phyloP scores from a whole-genome alignment of 2,113 vertebrate genomes.

The Vidua macroura region DNA sequence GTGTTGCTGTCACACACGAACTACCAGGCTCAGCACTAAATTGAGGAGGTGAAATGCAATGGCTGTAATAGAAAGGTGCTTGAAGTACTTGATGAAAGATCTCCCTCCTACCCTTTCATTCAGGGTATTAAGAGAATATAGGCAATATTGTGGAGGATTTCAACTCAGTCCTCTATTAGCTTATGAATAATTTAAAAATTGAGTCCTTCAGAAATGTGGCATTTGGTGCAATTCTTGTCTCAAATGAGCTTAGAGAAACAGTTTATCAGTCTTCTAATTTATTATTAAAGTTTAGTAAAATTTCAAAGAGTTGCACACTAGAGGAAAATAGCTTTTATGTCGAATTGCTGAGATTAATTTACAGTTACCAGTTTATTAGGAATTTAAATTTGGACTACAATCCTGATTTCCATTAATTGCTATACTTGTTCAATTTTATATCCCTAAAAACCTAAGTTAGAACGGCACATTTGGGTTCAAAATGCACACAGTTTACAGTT shows the following conservation, averaged over 20 bases:
- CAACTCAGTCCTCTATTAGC: neutral
- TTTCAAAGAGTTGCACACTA: neutral
- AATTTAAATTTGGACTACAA: neutral
- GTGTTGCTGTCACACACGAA: neutral
- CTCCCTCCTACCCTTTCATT: neutral
- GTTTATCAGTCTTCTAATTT: neutral
- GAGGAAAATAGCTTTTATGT: neutral
- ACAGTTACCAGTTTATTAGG: neutral
- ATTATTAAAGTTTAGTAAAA: neutral
- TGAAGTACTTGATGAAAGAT: neutral
- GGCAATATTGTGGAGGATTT: neutral
- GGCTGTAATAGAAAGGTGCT: neutral
- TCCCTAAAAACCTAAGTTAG: neutral
- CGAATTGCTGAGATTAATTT: conserved; percentile 12
- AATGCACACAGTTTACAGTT: neutral
- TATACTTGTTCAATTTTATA: neutral
- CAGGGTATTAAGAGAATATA: neutral
- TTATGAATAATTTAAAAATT: neutral
- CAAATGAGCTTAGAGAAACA: neutral
- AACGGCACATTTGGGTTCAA: neutral
- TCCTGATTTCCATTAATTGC: neutral
- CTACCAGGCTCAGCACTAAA: neutral
- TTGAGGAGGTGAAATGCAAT: neutral
- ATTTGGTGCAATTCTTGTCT: neutral
- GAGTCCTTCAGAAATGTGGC: neutral